Evolutionary conservation across 2,113 vertebrate genomes (phyloP), one percentile per base, ranked within the genome.

Genomic region (Catagonus wagneri): DNA sequence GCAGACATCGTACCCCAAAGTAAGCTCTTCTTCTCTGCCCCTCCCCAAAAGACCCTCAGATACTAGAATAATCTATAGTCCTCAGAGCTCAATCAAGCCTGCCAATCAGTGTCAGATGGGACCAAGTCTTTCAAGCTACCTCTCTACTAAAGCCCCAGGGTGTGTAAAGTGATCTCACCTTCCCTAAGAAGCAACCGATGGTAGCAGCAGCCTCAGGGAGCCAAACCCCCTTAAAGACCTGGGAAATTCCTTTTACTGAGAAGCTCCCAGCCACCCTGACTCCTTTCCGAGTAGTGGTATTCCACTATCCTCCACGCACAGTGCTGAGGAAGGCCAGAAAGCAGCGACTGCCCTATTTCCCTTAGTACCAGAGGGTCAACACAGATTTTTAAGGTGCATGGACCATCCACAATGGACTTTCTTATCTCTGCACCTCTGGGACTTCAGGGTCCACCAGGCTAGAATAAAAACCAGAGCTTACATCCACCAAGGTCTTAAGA

Each of bases 381-480:
- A 74, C 13, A 71, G 89, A 71, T 27, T 63, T 27, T 23, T 6
- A 80, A 72, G 25, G 72, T 83, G 1, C 12, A 58, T 56, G 13
- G 52, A 86, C 36, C 52, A 36, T 39, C 58, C 34, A 76, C 16
- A 50, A 3, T 6, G 39, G 66, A 63, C n/a, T 83, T 92, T 63
- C 36, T 66, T 34, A 56, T 79, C 36, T 83, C 74, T 60, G 22
- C 44, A 56, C 65, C 74, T 93, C n/a, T 76, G 44, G 44, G 44
- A 44, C 44, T 52, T 69, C 78, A 16, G 23, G 58, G 34, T 36
- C n/a, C 6, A 23, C 14, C 20, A 85, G 6, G 52, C 54, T 44
- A 74, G 8, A 94, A 89, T 69, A 80, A 95, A 92, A 85, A 76
- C 13, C 61, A 83, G 58, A 78, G 66, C 68, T 65, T 17, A 81